A percentile compares a stretch with the other conserved stretches of the same genome.
phyloP scores from a whole-genome alignment of 2,888 invertebrate species.

The Chymomyza fuscimana region DNA sequence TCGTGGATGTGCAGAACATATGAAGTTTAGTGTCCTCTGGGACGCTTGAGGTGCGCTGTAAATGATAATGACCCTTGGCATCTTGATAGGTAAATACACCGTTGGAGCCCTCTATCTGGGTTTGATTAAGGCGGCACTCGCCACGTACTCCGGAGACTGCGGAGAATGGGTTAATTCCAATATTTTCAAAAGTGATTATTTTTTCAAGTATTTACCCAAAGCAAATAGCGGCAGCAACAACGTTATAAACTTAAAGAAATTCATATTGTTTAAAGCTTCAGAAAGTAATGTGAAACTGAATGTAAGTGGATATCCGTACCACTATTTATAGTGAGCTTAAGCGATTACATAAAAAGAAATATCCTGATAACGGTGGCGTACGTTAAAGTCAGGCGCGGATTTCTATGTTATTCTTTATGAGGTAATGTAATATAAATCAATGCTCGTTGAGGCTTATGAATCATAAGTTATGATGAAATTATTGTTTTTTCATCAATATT shows the following conservation, averaged over 20 bases:
- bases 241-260: not conserved
- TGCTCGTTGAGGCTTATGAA: too few relatives aligned
- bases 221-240: conserved; percentile 3
- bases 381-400: too few relatives aligned
- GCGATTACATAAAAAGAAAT: too few relatives aligned
- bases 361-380: too few relatives aligned
- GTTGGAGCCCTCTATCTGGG: conserved; percentile 30
- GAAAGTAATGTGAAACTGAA: not conserved
- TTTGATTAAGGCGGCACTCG: not conserved
- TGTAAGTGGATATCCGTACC: not conserved
- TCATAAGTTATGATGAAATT: too few relatives aligned
- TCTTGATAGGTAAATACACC: conserved; percentile 35
- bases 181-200: not conserved
- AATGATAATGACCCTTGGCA: not conserved
- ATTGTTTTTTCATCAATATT: too few relatives aligned
- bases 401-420: too few relatives aligned
- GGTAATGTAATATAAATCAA: too few relatives aligned
- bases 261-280: not conserved
- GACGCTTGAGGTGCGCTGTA: conserved; percentile 23
- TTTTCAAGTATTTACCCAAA: not conserved
- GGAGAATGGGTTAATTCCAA: not conserved
- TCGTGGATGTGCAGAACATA: conserved; percentile 21
- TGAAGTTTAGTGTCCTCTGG: conserved; percentile 16
- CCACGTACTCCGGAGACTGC: not conserved
- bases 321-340: not conserved